phyloP scores from a whole-genome alignment of 2,797 vertebrate species.

The Artibeus jamaicensis region DNA sequence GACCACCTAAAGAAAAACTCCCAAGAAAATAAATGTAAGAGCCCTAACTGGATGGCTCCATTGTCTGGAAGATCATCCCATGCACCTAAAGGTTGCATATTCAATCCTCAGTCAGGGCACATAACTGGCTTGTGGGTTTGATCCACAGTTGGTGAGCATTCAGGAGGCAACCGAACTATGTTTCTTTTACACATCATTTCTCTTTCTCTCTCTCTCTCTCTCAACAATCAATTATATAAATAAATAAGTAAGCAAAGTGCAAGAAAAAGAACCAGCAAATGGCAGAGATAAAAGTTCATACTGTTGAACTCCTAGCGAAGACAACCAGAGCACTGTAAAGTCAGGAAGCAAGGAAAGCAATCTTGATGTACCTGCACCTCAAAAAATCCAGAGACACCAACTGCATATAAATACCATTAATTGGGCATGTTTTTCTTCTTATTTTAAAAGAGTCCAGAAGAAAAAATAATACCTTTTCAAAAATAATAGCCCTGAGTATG shows the following conservation, averaged over 20 bases:
- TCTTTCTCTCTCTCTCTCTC: no score
- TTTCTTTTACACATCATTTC: no score
- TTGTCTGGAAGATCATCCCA: no score
- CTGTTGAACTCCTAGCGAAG: neutral
- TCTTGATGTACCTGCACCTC: neutral
- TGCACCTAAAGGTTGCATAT: no score
- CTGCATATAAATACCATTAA: neutral
- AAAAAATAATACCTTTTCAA: neutral
- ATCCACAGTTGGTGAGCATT: no score
- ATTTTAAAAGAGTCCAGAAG: neutral
- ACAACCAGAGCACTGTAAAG: neutral
- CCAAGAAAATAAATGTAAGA: neutral
- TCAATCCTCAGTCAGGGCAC: no score
- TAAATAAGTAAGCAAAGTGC: no score
- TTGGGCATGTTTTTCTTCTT: neutral
- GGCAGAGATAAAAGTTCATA: neutral
- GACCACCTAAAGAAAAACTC: neutral
- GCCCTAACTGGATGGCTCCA: no score
- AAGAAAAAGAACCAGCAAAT: neutral
- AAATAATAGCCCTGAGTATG: neutral
- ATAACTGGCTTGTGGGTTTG: no score
- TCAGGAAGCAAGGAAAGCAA: neutral
- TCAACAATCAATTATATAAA: no score
- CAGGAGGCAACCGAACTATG: no score
- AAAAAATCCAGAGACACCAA: neutral